Evolutionary conservation across 2,113 vertebrate species (phyloP).

Genomic region (Mesitornis unicolor): DNA sequence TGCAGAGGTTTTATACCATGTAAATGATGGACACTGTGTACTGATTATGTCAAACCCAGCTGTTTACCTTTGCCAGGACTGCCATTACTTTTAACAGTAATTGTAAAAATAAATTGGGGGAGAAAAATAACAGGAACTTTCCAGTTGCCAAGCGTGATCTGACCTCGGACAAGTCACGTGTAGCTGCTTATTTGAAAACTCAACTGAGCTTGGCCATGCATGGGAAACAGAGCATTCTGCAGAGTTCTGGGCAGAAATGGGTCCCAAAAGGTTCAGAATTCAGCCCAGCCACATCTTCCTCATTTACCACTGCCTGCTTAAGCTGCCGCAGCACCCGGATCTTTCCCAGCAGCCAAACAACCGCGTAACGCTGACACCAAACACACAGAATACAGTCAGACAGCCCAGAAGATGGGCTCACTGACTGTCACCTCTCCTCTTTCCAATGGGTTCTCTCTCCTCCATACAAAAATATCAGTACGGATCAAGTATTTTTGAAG

Average conservation of each 20-base stretch:
- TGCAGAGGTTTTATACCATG: not conserved
- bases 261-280: not conserved
- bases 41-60: not conserved
- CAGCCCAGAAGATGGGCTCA: not conserved
- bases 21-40: not conserved
- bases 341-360: not conserved
- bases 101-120: conserved; percentile 8
- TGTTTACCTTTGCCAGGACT: conserved; percentile 1
- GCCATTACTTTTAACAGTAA: conserved; percentile 31
- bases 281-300: not conserved
- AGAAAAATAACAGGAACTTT: not conserved
- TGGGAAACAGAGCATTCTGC: not conserved
- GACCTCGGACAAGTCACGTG: not conserved
- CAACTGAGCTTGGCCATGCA: not conserved
- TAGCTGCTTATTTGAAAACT: not conserved
- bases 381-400: not conserved
- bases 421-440: not conserved
- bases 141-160: not conserved
- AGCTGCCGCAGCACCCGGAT: not conserved
- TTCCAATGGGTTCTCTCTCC: not conserved
- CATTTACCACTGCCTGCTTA: not conserved
- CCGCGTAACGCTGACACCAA: accelerated
- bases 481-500: not conserved
- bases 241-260: not conserved
- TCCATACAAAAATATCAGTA: not conserved